These are phyloP conservation scores for Taenioides sp. DNA, from an alignment of 2,797 vertebrate genomes.

Conservation along the genomic window DNA sequence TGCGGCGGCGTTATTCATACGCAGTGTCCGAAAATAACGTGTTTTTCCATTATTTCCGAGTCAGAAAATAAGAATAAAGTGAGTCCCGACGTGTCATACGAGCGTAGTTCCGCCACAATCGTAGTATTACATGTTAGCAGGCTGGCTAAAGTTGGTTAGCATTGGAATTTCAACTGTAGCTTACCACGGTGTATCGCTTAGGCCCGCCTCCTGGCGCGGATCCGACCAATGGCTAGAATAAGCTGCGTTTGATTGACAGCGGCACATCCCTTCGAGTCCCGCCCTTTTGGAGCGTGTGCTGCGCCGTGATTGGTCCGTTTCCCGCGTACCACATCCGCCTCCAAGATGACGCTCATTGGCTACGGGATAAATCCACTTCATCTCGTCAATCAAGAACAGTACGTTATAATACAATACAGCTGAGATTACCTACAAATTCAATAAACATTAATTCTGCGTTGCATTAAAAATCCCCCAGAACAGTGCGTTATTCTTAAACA, in stretches of 20 bases:
- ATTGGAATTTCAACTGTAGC: slow-evolving; percentile 79
- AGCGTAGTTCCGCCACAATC: slow-evolving; percentile 27
- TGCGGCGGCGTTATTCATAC: slow-evolving; percentile 47
- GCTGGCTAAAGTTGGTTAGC: slow-evolving; percentile 80
- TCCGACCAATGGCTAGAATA: slow-evolving; percentile 47
- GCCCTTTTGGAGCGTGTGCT: slow-evolving; percentile 17
- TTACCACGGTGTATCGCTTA: slow-evolving; percentile 54
- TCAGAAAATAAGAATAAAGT: slow-evolving; percentile 21
- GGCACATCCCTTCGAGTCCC: slow-evolving; percentile 26
- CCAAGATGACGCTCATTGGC: slow-evolving; percentile 39
- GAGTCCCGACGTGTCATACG: slow-evolving; percentile 12
- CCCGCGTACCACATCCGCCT: slow-evolving; percentile 51
- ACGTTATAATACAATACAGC: slow-evolving; percentile 14
- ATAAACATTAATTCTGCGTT: background rate
- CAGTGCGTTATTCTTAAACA: slow-evolving; percentile 69
- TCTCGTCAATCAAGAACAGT: slow-evolving; percentile 2
- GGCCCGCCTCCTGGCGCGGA: slow-evolving; percentile 57
- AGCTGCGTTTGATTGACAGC: slow-evolving; percentile 48
- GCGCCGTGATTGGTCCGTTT: slow-evolving; percentile 46
- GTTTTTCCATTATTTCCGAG: slow-evolving; percentile 35
- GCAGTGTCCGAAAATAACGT: slow-evolving; percentile 56
- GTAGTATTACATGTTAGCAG: slow-evolving; percentile 65
- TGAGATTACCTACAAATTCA: background rate
- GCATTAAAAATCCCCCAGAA: slow-evolving; percentile 41
- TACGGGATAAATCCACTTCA: slow-evolving; percentile 30